Base-by-base conservation (phyloP, 1,140 invertebrate genomes). In the Cydia amplana region DNA sequence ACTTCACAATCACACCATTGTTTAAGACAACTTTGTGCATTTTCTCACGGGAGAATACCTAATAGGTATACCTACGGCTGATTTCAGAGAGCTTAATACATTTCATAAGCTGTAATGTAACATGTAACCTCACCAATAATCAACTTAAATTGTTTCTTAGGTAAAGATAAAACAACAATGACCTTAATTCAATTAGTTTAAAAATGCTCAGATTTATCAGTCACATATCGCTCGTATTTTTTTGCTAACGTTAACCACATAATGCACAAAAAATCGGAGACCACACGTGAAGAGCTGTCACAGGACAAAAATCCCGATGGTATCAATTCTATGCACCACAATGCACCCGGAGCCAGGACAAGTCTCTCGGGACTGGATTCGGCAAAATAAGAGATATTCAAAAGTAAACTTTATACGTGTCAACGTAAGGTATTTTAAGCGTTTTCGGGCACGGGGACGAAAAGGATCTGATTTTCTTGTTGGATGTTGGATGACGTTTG, bases 321-420 rank as follows among this genome's bases (percentile, higher is more conserved):
- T 70, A 70, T 70, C 65, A 70, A 70, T 70, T 70, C 65, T 70
- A 70, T 70, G 65, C 64, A 36, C 65, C 65, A 70, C 65, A 36
- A 70, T 70, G 65, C n/a, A 40, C 14, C 28, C 25, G 64, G 3
- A 32, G 64, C 28, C 65, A 40, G 65, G 65, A 70, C 65, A 18
- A 18, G 65, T 70, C 65, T 36, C 65, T 18, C 25, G 65, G 32
- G 65, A 70, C 32, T 18, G 64, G 16, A 36, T 32, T 32, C 65
- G 65, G 28, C 16, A 70, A 60, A 60, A 60, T 23, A 23, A 23
- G 55, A 60, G 10, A 60, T n/a, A 23, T 23, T 60, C 20, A 10
- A 60, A 23, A 60, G n/a, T 23, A 23, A 60, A 60, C 55, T 12
- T 23, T 60, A n/a, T n/a, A 23, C 12, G 18, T 60, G 20, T n/a